Base-by-base conservation (phyloP, 1,140 invertebrate species). In the Hycleus cichorii region DNA sequence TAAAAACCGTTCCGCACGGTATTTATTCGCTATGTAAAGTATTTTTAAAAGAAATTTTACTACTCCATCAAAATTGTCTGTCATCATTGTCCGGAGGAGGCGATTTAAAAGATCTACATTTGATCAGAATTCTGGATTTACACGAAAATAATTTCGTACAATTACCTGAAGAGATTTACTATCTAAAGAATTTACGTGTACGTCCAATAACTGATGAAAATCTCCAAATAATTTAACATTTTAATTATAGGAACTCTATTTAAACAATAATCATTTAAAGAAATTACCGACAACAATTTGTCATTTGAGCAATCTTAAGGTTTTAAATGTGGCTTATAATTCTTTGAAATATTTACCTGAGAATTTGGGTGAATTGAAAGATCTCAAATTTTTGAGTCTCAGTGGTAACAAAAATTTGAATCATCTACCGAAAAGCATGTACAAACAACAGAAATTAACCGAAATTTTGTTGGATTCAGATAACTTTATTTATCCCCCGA, bases 21-120 rank as follows among this genome's bases (percentile, higher is more conserved):
- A 85, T 89, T 58, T 90, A 83, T 76, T 83, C 85, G 2, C 74
- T 89, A 39, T 90, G 88, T 72, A 85, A 84, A 72, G 86, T 91
- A 43, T 85, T 89, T 64, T 80, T 86, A 52, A 91, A 91, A 76
- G 81, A 85, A 63, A 74, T 76, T 44, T 73, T 89, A 47, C 76
- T 81, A 67, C 74, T 90, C 58, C 75, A 87, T 58, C 76, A 80
- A 56, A 91, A 91, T 74, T 77, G 78, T 50, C 73, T 91, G 55
- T 76, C 78, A 52, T 81, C 83, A 45, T 71, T 91, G n/a, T 78
- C 80, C 60, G 82, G 82, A 64, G 87, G 86, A 63, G 88, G 87
- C 51, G 77, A 80, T 64, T 74, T 90, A 64, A 77, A 77, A 59
- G 86, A 90, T 75, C 77, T 91, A 54, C 78, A 76, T 59, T 71